These are phyloP conservation scores for Oreortyx pictus DNA, from an alignment of 2,797 vertebrate species.

Conservation along the genomic window DNA sequence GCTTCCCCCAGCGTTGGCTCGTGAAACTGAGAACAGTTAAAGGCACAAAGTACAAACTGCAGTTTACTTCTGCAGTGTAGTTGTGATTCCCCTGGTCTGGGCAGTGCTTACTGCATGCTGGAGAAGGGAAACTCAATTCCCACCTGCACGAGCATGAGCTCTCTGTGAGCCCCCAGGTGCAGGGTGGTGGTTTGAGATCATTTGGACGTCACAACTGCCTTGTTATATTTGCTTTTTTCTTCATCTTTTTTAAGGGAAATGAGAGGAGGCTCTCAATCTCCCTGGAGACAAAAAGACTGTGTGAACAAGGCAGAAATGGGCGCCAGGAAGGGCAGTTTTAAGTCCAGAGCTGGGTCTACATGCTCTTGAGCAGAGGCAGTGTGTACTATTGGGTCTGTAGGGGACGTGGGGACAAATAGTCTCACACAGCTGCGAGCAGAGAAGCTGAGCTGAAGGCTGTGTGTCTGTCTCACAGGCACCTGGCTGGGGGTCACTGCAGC, in stretches of 20 bases:
- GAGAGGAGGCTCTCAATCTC: background rate
- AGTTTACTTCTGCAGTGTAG: background rate
- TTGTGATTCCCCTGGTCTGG: background rate
- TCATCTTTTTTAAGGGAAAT: background rate
- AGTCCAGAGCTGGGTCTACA: background rate
- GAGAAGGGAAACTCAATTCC: background rate
- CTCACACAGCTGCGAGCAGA: background rate
- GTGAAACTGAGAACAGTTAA: background rate
- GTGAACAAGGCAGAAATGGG: background rate
- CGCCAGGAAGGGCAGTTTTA: background rate
- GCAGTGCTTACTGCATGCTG: background rate
- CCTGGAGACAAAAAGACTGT: background rate
- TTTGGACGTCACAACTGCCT: background rate
- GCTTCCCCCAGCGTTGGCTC: background rate
- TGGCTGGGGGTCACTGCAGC: background rate
- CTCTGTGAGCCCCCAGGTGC: rapidly evolving
- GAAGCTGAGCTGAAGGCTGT: background rate
- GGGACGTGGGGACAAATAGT: background rate
- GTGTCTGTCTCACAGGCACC: background rate
- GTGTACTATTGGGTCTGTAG: background rate
- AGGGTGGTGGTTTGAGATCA: background rate
- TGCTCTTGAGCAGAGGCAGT: background rate
- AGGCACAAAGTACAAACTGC: background rate
- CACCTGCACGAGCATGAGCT: background rate
- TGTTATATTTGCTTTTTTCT: background rate